These are phyloP conservation scores for Cossypha dichroa DNA, from an alignment of 2,797 vertebrate species.

Conservation along the genomic window DNA sequence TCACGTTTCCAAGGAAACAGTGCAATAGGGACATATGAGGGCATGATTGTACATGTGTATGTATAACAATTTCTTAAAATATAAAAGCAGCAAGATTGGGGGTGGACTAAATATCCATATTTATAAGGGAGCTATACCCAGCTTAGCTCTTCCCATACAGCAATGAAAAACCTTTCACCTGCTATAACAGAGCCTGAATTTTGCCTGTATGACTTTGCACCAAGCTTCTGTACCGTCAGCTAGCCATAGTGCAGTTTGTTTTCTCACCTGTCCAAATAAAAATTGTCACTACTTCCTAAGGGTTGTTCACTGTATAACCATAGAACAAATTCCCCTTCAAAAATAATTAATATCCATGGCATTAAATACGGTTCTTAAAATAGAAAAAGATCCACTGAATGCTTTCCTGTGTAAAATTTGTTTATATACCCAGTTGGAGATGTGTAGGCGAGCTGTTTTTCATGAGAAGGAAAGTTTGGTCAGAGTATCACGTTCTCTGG, in stretches of 20 bases:
- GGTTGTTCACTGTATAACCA: neutral
- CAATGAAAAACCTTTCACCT: neutral
- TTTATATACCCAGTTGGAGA: neutral
- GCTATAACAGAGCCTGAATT: neutral
- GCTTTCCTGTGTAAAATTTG: neutral
- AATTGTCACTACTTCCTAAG: neutral
- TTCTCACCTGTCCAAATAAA: neutral
- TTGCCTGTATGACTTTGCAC: neutral
- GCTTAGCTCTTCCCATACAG: neutral
- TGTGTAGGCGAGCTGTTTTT: neutral
- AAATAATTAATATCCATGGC: neutral
- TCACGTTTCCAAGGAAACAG: slow-evolving; percentile 9
- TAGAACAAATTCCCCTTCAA: neutral
- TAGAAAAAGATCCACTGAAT: neutral
- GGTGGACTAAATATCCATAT: neutral
- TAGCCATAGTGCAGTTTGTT: neutral
- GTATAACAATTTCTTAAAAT: slow-evolving; percentile 12
- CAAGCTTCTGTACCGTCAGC: neutral
- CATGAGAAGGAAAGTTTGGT: neutral
- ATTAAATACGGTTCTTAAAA: neutral
- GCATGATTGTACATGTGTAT: neutral
- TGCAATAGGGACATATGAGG: neutral
- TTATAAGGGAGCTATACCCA: neutral
- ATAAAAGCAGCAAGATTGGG: neutral
- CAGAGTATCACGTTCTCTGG: neutral